Conservation (phyloP, 2,888 invertebrate species). For the Harpagoxenus sublaevis region DNA sequence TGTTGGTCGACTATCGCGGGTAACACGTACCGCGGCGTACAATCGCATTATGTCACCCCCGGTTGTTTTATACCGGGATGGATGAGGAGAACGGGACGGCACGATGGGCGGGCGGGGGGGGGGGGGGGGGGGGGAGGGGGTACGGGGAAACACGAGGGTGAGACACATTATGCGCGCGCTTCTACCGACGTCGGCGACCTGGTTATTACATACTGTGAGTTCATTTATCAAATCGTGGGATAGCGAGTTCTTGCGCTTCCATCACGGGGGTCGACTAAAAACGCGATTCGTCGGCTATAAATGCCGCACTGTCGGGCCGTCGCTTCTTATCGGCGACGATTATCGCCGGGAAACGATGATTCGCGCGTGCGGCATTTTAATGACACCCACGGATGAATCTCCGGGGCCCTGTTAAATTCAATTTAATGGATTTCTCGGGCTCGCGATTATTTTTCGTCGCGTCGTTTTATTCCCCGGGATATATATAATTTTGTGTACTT, state of each 20-base stretch:
- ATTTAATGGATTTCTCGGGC: conserved; percentile 48
- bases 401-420: conserved; percentile 37
- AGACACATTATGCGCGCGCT: conserved; percentile 51
- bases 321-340: conserved; percentile 50
- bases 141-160: not conserved
- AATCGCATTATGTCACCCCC: conserved; percentile 50
- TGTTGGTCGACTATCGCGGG: conserved; percentile 53
- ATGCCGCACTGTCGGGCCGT: conserved; percentile 41
- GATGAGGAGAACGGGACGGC: conserved; percentile 5
- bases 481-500: conserved; percentile 34
- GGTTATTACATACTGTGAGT: conserved; percentile 52
- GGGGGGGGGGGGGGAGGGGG: not conserved
- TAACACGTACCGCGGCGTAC: conserved; percentile 31
- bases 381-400: conserved; percentile 38
- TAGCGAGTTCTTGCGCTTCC: conserved; percentile 49
- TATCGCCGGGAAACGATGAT: conserved; percentile 49
- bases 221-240: conserved; percentile 57
- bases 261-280: conserved; percentile 38
- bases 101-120: too few species aligned
- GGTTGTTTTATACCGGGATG: conserved; percentile 39
- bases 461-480: conserved; percentile 19
- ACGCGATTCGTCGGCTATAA: conserved; percentile 44
- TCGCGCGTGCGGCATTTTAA: conserved; percentile 51
- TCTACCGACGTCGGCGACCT: conserved; percentile 51
- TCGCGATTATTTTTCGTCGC: conserved; percentile 34